Conservation (phyloP, 1,140 invertebrate species). For the Nephila pilipes region DNA sequence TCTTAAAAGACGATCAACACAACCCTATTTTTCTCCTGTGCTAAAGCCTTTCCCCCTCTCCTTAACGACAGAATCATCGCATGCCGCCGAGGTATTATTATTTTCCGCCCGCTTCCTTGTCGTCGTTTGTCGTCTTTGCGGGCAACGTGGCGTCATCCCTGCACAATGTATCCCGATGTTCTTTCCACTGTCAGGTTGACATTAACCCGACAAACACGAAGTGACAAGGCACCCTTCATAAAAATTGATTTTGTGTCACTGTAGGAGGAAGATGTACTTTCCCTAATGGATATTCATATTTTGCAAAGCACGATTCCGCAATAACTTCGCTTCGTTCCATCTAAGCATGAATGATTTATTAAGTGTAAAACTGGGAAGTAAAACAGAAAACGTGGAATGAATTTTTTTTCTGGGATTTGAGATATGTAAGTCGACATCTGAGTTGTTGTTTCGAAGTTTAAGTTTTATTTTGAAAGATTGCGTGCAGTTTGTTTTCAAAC, state of each 20-base stretch:
- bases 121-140: background rate
- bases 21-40: too few species aligned
- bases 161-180: constrained; percentile 20
- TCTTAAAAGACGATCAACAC: background rate
- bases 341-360: constrained; percentile 45
- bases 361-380: constrained; percentile 7
- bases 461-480: background rate
- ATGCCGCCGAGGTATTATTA: background rate
- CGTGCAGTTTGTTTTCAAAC: background rate
- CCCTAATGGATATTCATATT: constrained; percentile 43
- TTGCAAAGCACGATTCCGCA: background rate
- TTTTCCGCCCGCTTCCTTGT: background rate
- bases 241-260: constrained; percentile 59
- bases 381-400: background rate
- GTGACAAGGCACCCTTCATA: constrained; percentile 61
- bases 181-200: constrained; percentile 14
- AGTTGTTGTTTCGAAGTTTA: background rate
- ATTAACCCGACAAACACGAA: constrained; percentile 60
- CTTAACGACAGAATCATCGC: background rate
- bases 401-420: background rate
- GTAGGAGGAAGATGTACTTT: background rate
- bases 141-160: constrained; percentile 31
- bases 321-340: background rate
- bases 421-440: background rate
- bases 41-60: background rate